These are phyloP conservation scores for Datnioides undecimradiatus DNA, from an alignment of 2,113 vertebrate species.

Conservation along the genomic window DNA sequence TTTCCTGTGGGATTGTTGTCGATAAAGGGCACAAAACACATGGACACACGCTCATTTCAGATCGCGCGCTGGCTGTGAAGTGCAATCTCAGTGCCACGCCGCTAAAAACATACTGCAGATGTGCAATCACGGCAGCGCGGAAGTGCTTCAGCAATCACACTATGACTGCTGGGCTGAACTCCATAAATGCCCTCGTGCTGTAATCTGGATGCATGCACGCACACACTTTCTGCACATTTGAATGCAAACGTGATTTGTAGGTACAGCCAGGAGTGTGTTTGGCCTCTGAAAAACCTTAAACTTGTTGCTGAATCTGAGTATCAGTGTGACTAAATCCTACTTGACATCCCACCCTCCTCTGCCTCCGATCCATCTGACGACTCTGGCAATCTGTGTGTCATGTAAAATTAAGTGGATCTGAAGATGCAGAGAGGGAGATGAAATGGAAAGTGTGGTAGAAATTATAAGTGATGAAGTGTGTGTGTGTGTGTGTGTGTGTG, in stretches of 20 bases:
- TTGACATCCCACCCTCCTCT: constrained; percentile 23
- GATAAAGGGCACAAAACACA: neutral
- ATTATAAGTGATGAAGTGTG: constrained; percentile 55
- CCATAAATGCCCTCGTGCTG: neutral
- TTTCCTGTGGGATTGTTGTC: neutral
- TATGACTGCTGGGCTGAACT: neutral
- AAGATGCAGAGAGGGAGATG: constrained; percentile 50
- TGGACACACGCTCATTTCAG: neutral
- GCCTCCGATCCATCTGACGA: constrained; percentile 52
- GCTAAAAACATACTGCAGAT: neutral
- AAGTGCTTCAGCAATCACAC: neutral
- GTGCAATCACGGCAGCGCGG: neutral
- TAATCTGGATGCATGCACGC: constrained; percentile 5
- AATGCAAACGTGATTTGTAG: constrained; percentile 39
- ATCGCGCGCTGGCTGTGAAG: neutral
- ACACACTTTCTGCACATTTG: constrained; percentile 31
- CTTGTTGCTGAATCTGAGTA: constrained; percentile 54
- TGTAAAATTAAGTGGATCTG: constrained; percentile 68
- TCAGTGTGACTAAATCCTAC: constrained; percentile 63
- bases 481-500: constrained; percentile 37
- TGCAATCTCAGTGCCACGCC: neutral
- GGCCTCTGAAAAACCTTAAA: constrained; percentile 46
- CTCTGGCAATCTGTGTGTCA: constrained; percentile 62
- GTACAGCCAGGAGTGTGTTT: constrained; percentile 69
- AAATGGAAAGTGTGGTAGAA: constrained; percentile 59